Base-by-base conservation (phyloP, 1,140 invertebrate genomes). In the Papilio aristodemus region DNA sequence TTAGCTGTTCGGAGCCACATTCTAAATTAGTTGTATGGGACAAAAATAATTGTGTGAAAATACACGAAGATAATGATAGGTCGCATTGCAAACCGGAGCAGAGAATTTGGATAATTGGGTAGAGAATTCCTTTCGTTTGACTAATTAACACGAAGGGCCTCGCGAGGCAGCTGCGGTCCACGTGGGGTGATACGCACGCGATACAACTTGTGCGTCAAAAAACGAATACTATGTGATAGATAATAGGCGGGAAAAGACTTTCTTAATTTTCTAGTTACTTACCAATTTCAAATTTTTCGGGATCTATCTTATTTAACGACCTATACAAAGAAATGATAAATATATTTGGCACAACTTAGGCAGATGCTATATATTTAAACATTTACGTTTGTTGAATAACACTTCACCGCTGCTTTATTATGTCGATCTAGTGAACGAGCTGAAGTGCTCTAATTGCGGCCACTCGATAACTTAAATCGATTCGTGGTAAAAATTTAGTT, bases 121-220 rank as follows among this genome's bases (percentile, higher is more conserved):
- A 70, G 80, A 68, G 80, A 78, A 83, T 87, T 81, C 78, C 75
- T 76, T 74, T 80, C 75, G 78, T 81, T 86, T 81, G 79, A 79
- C 80, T 88, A 90, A 90, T 90, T 85, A 88, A 76, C 81, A 76
- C 70, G 62, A 63, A 71, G 78, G 73, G 73, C 68, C 72, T 70
- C 77, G 68, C 60, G 71, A 73, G 77, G 72, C 84, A 87, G 82
- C 80, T 87, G 84, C 74, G 76, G 75, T 80, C 85, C 81, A 85
- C 79, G 84, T 87, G 85, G 64, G 70, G 57, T 25, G 62, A 71
- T 22, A 58, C 71, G 63, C 70, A 68, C 60, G 60, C 46, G 22
- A 32, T 22, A 41, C 19, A 5, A n/a, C 27, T 32, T 32, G 27
- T 32, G 27, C 27, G 27, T 32, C 27, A 32, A 32, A 32, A 32